Evolutionary conservation across 1,140 invertebrate species (phyloP).

Genomic region (Oscheius sp.): DNA sequence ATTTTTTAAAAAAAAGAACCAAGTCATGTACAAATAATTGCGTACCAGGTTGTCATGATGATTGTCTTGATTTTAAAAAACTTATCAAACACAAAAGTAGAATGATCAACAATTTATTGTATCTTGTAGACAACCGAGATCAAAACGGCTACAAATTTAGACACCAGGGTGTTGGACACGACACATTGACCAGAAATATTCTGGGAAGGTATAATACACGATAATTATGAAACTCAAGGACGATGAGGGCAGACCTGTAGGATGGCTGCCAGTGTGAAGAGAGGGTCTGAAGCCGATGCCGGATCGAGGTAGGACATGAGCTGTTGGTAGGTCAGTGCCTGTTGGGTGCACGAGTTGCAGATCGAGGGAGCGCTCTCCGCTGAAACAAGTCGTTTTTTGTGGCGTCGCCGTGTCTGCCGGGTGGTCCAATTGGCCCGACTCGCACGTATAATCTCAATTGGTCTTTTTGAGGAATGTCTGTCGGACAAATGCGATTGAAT

Average conservation of each 20-base stretch:
- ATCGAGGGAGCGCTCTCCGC: conserved; percentile 12
- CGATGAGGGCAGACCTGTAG: conserved; percentile 30
- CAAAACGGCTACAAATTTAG: neutral
- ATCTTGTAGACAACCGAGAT: conserved; percentile 5
- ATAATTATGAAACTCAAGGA: neutral
- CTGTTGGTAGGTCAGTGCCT: conserved; percentile 30
- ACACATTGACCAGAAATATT: neutral
- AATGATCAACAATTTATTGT: neutral
- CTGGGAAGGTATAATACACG: neutral
- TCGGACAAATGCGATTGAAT: conserved; percentile 10
- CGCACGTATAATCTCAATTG: neutral
- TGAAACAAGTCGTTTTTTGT: neutral
- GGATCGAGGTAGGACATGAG: conserved; percentile 30
- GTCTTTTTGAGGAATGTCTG: conserved; percentile 6
- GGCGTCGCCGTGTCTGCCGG: neutral
- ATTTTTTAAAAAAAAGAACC: neutral
- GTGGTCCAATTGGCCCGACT: neutral
- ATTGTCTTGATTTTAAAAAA: neutral
- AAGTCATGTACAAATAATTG: neutral
- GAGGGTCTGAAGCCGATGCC: neutral
- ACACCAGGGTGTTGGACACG: conserved; percentile 5
- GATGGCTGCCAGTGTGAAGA: conserved; percentile 20
- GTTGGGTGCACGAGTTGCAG: conserved; percentile 30
- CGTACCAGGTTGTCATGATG: too few species aligned
- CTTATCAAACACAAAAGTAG: too few species aligned